Base-by-base conservation (phyloP, 2,113 vertebrate genomes). In the Nothoprocta pentlandii region DNA sequence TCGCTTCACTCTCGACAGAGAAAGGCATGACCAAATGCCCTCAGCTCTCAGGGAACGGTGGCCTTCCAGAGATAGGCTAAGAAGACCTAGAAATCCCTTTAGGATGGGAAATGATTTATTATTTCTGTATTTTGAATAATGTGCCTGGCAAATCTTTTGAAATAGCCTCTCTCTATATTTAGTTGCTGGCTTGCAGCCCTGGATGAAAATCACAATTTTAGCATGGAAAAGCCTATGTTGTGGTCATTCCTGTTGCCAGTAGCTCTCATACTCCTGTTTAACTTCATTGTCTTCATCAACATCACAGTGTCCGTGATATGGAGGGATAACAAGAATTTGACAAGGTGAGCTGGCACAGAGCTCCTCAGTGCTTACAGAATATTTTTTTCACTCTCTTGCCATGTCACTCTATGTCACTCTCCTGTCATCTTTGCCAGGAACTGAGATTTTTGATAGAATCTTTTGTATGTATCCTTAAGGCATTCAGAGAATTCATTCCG, bases 101-200 rank as follows among this genome's bases (percentile, higher is more conserved):
- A 42, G 42, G 42, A 67, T 78, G 36, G 46, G 61, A 85, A 62
- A 6, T 28, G 46, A 13, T 81, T 8, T 74, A 67, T 53, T 36
- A 25, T 25, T 84, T 78, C 47, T 26, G 21, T 67, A 41, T 80
- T 59, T 59, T 82, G 58, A 82, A 71, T 41, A 70, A 54, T 10
- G 10, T 58, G 6, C n/a, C n/a, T 91, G 71, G 75, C 0, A 4
- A n/a, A 73, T 22, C 26, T 87, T 67, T 56, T 94, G 53, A 94
- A 93, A 87, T 56, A 11, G 10, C 26, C 41, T 91, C 69, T 42
- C 68, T 90, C 47, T 77, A 78, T 54, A 68, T 89, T 68, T 98
- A 88, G 98, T 80, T 98, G 97, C 85, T 98, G 98, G 97, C 94
- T 98, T 25, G 96, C 97, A 62, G 80, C 81, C 51, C 22, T 97